Evolutionary conservation across 2,113 vertebrate species (phyloP).

Genomic region (Sphyrna mokarran): DNA sequence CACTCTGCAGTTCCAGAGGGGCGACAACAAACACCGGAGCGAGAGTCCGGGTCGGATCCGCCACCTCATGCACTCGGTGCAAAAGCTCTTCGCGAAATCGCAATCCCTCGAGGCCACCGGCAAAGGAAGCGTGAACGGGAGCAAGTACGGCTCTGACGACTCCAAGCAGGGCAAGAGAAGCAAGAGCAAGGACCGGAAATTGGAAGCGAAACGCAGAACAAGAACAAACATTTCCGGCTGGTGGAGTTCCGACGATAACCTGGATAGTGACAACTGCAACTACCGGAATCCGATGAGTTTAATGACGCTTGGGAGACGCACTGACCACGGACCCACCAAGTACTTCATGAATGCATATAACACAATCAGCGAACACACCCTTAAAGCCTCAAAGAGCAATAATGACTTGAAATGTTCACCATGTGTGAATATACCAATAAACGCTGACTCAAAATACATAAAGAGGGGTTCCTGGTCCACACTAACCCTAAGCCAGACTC

Average conservation of each 20-base stretch:
- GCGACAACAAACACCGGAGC: slow-evolving; percentile 78
- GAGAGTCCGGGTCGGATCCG: slow-evolving; percentile 95
- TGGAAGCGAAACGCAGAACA: slow-evolving; percentile 79
- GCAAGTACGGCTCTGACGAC: slow-evolving; percentile 62
- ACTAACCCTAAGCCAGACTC: slow-evolving; percentile 83
- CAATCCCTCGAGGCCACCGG: slow-evolving; percentile 75
- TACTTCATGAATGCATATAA: slow-evolving; percentile 93
- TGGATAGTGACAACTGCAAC: slow-evolving; percentile 76
- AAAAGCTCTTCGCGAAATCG: slow-evolving; percentile 85
- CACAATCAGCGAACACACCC: slow-evolving; percentile 86
- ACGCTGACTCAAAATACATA: slow-evolving; percentile 70
- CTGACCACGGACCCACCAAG: slow-evolving; percentile 62
- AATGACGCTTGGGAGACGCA: slow-evolving; percentile 79
- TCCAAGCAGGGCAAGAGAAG: slow-evolving; percentile 76
- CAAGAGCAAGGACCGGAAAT: slow-evolving; percentile 96
- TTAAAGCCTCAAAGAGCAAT: slow-evolving; percentile 90
- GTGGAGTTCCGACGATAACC: slow-evolving; percentile 94
- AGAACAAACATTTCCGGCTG: slow-evolving; percentile 95
- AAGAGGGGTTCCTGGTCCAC: slow-evolving; percentile 94
- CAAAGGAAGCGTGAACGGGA: slow-evolving; percentile 72
- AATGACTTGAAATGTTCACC: slow-evolving; percentile 65
- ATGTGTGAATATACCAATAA: slow-evolving; percentile 60
- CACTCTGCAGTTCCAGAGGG: slow-evolving; percentile 88
- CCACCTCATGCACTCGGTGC: slow-evolving; percentile 90
- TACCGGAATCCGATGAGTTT: slow-evolving; percentile 81